Evolutionary conservation across 2,113 vertebrate species (phyloP).

Genomic region (Xerus inauris): DNA sequence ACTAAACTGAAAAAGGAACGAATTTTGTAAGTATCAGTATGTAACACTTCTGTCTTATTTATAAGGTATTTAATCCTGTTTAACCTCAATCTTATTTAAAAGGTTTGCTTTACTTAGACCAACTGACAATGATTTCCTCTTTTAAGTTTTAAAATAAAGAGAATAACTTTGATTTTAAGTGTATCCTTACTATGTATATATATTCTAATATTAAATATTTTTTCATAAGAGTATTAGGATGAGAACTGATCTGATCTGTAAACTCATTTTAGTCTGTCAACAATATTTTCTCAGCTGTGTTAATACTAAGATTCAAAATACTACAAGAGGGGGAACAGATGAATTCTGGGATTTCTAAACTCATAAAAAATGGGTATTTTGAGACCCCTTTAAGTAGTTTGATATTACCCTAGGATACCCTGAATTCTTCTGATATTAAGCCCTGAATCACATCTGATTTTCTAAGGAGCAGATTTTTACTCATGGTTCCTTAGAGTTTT

Average conservation of each 20-base stretch:
- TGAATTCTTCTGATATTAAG: conserved; percentile 58
- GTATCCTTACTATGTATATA: conserved; percentile 19
- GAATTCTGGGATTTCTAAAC: conserved; percentile 54
- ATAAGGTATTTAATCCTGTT: conserved; percentile 54
- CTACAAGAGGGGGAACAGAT: not conserved
- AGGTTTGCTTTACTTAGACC: conserved; percentile 34
- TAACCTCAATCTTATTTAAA: conserved; percentile 44
- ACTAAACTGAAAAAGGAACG: conserved; percentile 95
- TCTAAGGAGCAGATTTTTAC: conserved; percentile 39
- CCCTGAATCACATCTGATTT: not conserved
- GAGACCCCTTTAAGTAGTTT: conserved; percentile 4
- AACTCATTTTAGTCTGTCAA: conserved; percentile 16
- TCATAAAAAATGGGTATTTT: not conserved
- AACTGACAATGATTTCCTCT: not conserved
- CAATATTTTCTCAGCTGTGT: not conserved
- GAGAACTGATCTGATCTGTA: not conserved
- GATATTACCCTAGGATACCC: not conserved
- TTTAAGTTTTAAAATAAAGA: conserved; percentile 59
- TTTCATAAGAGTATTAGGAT: not conserved
- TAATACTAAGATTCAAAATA: conserved; percentile 38
- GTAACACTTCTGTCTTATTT: conserved; percentile 48
- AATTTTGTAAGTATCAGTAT: conserved; percentile 93
- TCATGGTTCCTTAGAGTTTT: not conserved
- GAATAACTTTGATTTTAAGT: conserved; percentile 22
- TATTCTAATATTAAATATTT: not conserved